phyloP scores from a whole-genome alignment of 2,113 vertebrate species.

The Gadus chalcogrammus region DNA sequence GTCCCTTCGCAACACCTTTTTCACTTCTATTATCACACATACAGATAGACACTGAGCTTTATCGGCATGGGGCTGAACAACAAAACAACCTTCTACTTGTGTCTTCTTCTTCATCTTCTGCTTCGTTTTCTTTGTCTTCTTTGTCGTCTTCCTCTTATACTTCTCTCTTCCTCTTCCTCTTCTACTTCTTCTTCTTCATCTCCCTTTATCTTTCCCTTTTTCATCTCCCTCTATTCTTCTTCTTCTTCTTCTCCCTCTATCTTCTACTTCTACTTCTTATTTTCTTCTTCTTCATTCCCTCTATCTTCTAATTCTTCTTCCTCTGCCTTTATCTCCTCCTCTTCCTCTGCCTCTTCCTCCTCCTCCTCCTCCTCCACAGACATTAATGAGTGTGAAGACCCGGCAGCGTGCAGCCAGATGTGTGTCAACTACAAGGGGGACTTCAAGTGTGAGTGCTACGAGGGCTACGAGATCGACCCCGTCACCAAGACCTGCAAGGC shows the following conservation, averaged over 20 bases:
- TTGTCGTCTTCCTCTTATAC: no score
- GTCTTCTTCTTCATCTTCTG: no score
- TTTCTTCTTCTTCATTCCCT: no score
- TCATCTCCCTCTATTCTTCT: no score
- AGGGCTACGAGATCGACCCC: conserved; percentile 92
- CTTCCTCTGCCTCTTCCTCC: not conserved
- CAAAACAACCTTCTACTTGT: no score
- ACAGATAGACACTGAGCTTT: no score
- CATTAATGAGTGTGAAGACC: conserved; percentile 92
- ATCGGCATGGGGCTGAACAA: no score
- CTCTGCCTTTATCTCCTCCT: conserved; percentile 6
- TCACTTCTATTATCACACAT: no score
- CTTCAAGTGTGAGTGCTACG: conserved; percentile 93
- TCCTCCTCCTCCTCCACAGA: conserved; percentile 59
- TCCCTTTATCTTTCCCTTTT: no score
- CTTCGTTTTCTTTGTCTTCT: no score
- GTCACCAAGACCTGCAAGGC: conserved; percentile 93
- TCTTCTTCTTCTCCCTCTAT: conserved; percentile 2
- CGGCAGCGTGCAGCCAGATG: conserved; percentile 91
- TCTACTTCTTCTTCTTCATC: not conserved
- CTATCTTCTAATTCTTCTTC: not conserved
- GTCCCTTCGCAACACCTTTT: no score
- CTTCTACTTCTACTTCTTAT: no score
- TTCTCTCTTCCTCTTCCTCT: not conserved
- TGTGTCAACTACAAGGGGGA: conserved; percentile 97